phyloP scores from a whole-genome alignment of 1,140 invertebrate species.

The Saccostrea cuccullata region DNA sequence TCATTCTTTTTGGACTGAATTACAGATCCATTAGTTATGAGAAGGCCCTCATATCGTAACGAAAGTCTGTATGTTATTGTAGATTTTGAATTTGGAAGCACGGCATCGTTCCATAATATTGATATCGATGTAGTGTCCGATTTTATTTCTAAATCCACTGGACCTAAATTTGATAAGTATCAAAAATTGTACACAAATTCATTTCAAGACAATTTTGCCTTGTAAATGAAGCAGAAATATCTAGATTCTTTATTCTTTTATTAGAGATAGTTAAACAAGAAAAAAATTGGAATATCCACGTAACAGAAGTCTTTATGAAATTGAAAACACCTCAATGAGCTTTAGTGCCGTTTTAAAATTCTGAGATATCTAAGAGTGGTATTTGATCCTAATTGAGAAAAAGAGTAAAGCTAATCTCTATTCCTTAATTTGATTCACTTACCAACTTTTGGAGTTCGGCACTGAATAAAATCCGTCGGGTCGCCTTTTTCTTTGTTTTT shows the following conservation, averaged over 20 bases:
- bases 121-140: not conserved
- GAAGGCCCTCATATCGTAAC: not conserved
- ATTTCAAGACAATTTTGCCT: too few relatives aligned
- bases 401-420: too few relatives aligned
- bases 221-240: too few relatives aligned
- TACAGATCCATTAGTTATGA: not conserved
- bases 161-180: not conserved
- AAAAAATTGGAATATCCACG: too few relatives aligned
- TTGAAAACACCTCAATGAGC: too few relatives aligned
- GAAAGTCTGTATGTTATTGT: not conserved
- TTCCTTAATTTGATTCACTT: not conserved
- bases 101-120: not conserved
- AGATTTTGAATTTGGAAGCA: not conserved
- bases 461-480: not conserved
- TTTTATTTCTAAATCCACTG: constrained; percentile 9
- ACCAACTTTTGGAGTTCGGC: constrained; percentile 22
- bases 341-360: too few relatives aligned
- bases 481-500: not conserved
- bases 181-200: too few relatives aligned
- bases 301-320: too few relatives aligned
- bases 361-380: too few relatives aligned
- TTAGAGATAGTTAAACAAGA: too few relatives aligned
- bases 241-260: too few relatives aligned
- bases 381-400: too few relatives aligned
- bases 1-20: not conserved